Evolutionary conservation across 1,140 invertebrate species (phyloP), one percentile per base, ranked within the genome.

Genomic region (Cydia splendana): DNA sequence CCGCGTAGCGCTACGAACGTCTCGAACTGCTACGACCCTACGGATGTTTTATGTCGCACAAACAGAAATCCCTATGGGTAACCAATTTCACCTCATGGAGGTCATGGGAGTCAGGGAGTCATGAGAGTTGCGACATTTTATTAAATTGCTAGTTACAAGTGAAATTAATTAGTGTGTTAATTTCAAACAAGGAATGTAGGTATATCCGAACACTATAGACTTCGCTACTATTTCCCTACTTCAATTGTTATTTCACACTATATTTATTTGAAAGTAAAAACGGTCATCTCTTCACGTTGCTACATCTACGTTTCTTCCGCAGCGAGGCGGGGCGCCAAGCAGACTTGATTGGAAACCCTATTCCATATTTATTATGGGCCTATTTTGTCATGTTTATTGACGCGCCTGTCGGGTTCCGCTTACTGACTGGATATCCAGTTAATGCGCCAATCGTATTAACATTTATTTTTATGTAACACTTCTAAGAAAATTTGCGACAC

Each of bases 321-420:
- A 82, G 80, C 77, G 81, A 79, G 81, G 83, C 83, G 85, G 81
- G 84, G 82, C 84, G 88, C 86, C 84, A 90, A 87, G 90, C 84
- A 87, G 88, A 89, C 87, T 91, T 91, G 91, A 92, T 91, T 91
- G 89, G 88, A 89, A 90, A 88, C 89, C 91, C 87, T 92, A 92
- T 89, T 91, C 88, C 91, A 91, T 92, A 91, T 92, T 91, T 91
- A 92, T 92, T 91, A 91, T 90, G 85, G 88, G 82, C 87, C 89
- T 90, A 92, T 92, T 90, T 91, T 88, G 89, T 91, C 85, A 88
- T 90, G 87, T 91, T 90, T 91, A 91, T 88, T 91, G 88, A 91
- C 85, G 84, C 82, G 82, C 79, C 77, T 85, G 84, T 79, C 86
- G 79, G 82, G 78, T 4, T 6, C 57, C 18, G 57, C 57, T n/a